Evolutionary conservation across 2,113 vertebrate genomes (phyloP), one percentile per base, ranked within the genome.

Genomic region (Penelope pileata): DNA sequence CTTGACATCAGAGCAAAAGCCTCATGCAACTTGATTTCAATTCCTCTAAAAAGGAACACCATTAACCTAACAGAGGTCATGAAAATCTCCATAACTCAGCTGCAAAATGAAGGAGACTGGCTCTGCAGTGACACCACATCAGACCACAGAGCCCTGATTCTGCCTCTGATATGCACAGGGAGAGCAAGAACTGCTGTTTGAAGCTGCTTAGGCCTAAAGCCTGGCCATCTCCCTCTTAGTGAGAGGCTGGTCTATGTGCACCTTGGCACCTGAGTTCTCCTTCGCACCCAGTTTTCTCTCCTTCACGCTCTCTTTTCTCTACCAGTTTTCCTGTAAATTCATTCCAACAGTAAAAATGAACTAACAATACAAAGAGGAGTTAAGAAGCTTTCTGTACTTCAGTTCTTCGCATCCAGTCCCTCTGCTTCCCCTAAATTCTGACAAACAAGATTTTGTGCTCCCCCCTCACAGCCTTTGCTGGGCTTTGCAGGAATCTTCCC

Each of bases 401-500:
- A 19, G 42, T 7, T 13, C 36, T 95, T 87, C 84, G 64, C 70
- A 89, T 12, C 6, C 53, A 53, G 24, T 12, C 53, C 72, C 58
- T 76, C 54, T 76, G 32, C 78, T 87, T 80, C 67, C 36, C 59
- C 11, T 26, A 63, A 60, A 79, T 69, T 73, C 48, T 48, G 76
- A 54, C 12, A 56, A 84, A 56, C 56, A 86, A 92, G 27, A 6
- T 76, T 79, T 82, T 82, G 62, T 66, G 36, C 3, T 34, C n/a
- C 16, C 32, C 10, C 29, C 53, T 34, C 56, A 12, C 58, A 78
- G 38, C 47, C 47, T 74, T 90, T 15, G 75, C 27, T 45, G 30
- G 32, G 45, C 36, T 91, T 87, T 62, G 48, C 42, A 87, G 62
- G 42, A 70, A 94, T 91, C 67, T 38, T 91, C 43, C 50, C 78